Conservation (phyloP, 2,797 vertebrate species). For the Scyliorhinus canicula region DNA sequence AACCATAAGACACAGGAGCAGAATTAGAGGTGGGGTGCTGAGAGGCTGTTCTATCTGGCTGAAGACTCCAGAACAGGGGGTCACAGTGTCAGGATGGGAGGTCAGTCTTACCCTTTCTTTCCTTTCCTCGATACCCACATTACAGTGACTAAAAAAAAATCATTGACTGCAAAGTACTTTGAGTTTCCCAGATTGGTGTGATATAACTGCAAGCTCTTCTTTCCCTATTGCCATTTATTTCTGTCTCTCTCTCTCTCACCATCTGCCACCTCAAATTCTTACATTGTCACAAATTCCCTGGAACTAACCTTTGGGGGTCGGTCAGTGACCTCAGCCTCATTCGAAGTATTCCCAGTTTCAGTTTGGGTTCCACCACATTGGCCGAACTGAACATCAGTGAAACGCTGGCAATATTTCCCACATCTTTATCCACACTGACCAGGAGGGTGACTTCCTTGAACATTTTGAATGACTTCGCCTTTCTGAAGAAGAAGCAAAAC, state of each 20-base stretch:
- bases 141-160: background rate
- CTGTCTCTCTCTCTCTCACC: background rate
- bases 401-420: constrained; percentile 54
- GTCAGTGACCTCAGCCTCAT: constrained; percentile 59
- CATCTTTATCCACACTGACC: constrained; percentile 54
- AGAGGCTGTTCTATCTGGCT: no score
- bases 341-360: constrained; percentile 52
- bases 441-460: constrained; percentile 56
- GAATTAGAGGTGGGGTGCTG: no score
- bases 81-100: no score
- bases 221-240: background rate
- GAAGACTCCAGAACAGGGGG: no score
- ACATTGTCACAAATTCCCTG: background rate
- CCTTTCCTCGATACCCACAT: no score
- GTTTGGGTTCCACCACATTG: constrained; percentile 46
- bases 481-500: constrained; percentile 50
- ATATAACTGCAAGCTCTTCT: background rate
- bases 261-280: background rate
- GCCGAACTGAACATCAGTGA: constrained; percentile 54
- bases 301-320: constrained; percentile 56
- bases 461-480: constrained; percentile 51
- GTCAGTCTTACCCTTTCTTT: no score
- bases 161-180: background rate
- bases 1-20: no score
- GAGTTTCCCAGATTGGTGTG: background rate